Evolutionary conservation across 2,113 vertebrate species (phyloP), one percentile per base, ranked within the genome.

Genomic region (Petromus typicus): DNA sequence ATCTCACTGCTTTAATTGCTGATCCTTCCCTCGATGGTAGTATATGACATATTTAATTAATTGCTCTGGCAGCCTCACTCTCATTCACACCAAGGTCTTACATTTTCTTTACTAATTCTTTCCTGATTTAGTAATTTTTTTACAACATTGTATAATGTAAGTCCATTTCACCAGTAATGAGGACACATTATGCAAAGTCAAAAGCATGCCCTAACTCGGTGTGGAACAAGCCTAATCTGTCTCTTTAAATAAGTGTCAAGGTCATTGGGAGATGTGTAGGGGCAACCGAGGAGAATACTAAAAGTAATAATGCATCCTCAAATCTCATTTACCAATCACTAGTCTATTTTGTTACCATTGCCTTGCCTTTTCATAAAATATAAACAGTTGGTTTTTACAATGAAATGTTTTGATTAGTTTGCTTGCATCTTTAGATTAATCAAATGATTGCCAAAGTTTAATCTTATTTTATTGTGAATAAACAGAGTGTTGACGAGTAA

Each of bases 41-140:
- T 95, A n/a, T n/a, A 66, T 87, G 94, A 89, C 94, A 96, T 90
- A 95, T 95, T 97, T 71, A 95, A 97, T 97, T 97, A 97, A 97
- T 96, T 89, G 96, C 86, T 94, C 93, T 76, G 78, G 79, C 45
- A 91, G 88, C 59, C 84, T 95, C 56, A 97, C 96, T 97, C 95
- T 76, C 87, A 97, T 85, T 91, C 87, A 93, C 37, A 91, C 80
- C 71, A 93, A 94, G 59, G 84, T 73, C 94, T 96, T 94, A 59
- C 56, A 90, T 90, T 95, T 84, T 61, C 54, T 93, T 89, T 54
- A 75, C 18, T 66, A 51, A 13, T 96, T 94, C 23, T 40, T 95
- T 95, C 32, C 37, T 91, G 84, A 86, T 59, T 94, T 93, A 88
- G 90, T 94, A 79, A 92, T 73, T 93, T 96, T 92, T 94, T 96